Evolutionary conservation across 2,888 invertebrate genomes (phyloP).

Genomic region (Tanaodytes sp.): DNA sequence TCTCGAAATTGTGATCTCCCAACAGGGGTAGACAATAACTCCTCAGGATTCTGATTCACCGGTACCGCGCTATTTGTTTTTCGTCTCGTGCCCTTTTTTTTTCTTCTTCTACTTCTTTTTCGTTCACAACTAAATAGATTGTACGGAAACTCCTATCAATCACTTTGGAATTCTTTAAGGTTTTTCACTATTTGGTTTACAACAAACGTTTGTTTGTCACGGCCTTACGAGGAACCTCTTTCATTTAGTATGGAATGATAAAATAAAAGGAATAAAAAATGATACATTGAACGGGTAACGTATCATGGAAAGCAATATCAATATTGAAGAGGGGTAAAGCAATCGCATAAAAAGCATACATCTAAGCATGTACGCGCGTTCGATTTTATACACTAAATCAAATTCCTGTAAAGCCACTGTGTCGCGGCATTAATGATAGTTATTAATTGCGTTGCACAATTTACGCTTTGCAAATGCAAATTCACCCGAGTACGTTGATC

Average conservation of each 20-base stretch:
- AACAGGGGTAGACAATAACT: conserved; percentile 10
- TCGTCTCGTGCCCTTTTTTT: too few relatives aligned
- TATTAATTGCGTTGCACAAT: conserved; percentile 17
- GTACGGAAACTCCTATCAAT: too few relatives aligned
- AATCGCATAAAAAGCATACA: conserved; percentile 32
- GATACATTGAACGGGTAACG: conserved; percentile 20
- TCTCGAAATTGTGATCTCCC: conserved; percentile 17
- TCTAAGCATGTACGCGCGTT: background rate
- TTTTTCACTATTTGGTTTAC: too few relatives aligned
- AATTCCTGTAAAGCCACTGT: conserved; percentile 7
- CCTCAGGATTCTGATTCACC: background rate
- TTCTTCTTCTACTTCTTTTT: too few relatives aligned
- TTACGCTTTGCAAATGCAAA: conserved; percentile 1
- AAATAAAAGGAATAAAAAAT: too few relatives aligned
- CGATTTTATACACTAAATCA: conserved; percentile 13
- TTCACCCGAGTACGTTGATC: background rate
- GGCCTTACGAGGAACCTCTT: too few relatives aligned
- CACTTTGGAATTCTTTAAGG: too few relatives aligned
- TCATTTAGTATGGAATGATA: too few relatives aligned
- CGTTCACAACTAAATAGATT: too few relatives aligned
- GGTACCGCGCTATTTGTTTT: too few relatives aligned
- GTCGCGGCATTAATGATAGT: background rate
- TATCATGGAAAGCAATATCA: conserved; percentile 29
- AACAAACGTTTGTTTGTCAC: too few relatives aligned
- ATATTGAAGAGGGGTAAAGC: conserved; percentile 32